Base-by-base conservation (phyloP, 2,888 invertebrate species). In the Drosophila diplacantha region DNA sequence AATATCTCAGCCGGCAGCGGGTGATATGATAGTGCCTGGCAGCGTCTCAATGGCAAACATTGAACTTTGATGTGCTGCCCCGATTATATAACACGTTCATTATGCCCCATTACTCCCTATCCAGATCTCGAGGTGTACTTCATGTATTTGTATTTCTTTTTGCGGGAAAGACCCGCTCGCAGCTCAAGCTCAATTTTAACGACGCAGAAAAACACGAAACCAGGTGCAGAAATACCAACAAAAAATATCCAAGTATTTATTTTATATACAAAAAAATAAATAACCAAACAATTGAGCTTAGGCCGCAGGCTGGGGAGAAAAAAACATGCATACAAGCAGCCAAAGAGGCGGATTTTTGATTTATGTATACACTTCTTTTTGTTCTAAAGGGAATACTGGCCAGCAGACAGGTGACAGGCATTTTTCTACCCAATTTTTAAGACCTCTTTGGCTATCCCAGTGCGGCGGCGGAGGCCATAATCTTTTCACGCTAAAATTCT, bases 381-480 rank as follows among this genome's bases (percentile, higher is more conserved):
- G 3, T 26, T 26, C 3, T 26, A 26, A 26, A 26, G 9, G 9
- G 26, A 26, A 26, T 29, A 8, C 29, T 29, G 11, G 63, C 68
- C 72, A 72, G 69, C 3, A 5, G 65, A 71, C 72, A 69, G 69
- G 52, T 77, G 75, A 74, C 78, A 59, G 22, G 68, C 74, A 65
- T 37, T 31, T 43, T 31, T 35, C 16, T 18, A 49, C 5, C 29
- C n/a, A n/a, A n/a, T 22, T 22, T 22, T n/a, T 32, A 22, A 1
- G 38, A 29, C 24, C n/a, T 35, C 16, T 35, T 4, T 4, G 16
- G 9, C 24, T 16, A 11, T n/a, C n/a, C 39, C 57, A 50, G 56
- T 44, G 44, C 44, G 39, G 20, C 20, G 37, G 22, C 39, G 20
- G 32, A 52, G 57, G 39, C 58, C 65, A 74, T 53, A 74, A 72